These are phyloP conservation scores for Agrochola macilenta DNA, from an alignment of 2,888 invertebrate species.

Conservation along the genomic window DNA sequence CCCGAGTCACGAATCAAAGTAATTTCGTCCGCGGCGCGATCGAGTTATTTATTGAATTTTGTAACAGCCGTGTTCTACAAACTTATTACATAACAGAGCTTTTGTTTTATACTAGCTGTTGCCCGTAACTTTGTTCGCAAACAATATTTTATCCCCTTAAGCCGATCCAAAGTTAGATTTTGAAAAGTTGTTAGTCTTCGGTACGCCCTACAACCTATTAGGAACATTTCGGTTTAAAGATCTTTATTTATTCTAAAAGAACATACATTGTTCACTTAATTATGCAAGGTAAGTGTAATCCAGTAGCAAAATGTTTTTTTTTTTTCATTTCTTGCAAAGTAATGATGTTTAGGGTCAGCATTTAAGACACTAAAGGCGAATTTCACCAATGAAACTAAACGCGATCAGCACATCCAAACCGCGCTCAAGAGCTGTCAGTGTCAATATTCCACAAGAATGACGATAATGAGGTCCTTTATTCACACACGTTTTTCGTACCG, in stretches of 20 bases:
- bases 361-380: too few species aligned
- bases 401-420: too few species aligned
- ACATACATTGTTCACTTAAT: too few species aligned
- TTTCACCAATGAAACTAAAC: too few species aligned
- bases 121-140: constrained; percentile 23
- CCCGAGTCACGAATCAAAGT: constrained; percentile 52
- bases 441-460: too few species aligned
- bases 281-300: too few species aligned
- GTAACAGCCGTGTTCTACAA: constrained; percentile 49
- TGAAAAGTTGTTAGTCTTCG: neutral
- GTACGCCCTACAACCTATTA: neutral
- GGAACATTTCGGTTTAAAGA: too few species aligned
- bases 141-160: constrained; percentile 20
- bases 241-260: too few species aligned
- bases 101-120: constrained; percentile 31
- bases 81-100: constrained; percentile 57
- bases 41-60: constrained; percentile 55
- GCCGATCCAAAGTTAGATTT: neutral
- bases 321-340: constrained; percentile 2
- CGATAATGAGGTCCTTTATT: too few species aligned
- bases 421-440: too few species aligned
- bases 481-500: too few species aligned
- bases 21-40: constrained; percentile 49
- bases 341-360: neutral
- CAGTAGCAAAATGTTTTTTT: too few species aligned